A percentile compares a stretch with the other conserved stretches of the same genome.
phyloP scores from a whole-genome alignment of 2,797 vertebrate genomes.

The Phalloptychus januarius region DNA sequence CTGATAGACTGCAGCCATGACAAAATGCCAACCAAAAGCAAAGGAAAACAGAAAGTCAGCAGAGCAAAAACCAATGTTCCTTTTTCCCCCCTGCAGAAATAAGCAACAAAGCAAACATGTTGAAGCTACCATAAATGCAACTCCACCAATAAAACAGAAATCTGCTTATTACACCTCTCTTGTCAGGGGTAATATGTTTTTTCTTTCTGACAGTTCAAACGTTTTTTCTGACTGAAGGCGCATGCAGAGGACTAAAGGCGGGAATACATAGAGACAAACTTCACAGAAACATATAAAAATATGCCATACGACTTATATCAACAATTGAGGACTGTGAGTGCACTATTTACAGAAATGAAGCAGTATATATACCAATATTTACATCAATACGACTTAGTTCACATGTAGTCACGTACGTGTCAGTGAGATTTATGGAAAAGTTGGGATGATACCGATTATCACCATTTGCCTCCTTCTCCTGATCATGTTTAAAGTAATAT shows the following conservation, averaged over 20 bases:
- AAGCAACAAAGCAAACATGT: slow-evolving; percentile 33
- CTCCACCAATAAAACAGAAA: slow-evolving; percentile 24
- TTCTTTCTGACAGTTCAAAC: slow-evolving; percentile 71
- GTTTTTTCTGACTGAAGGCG: slow-evolving; percentile 73
- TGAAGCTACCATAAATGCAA: slow-evolving; percentile 17
- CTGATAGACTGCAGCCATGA: slow-evolving; percentile 64
- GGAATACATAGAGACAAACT: slow-evolving; percentile 70
- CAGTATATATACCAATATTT: slow-evolving; percentile 84
- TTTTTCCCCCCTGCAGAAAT: slow-evolving; percentile 21
- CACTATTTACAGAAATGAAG: slow-evolving; percentile 87
- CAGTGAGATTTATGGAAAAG: slow-evolving; percentile 50
- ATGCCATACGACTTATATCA: slow-evolving; percentile 87
- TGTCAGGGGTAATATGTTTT: slow-evolving; percentile 25
- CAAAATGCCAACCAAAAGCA: slow-evolving; percentile 45
- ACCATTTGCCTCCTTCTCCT: slow-evolving; percentile 21
- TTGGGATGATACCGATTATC: slow-evolving; percentile 23
- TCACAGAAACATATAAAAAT: slow-evolving; percentile 89
- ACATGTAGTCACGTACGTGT: slow-evolving; percentile 71
- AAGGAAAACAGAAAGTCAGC: slow-evolving; percentile 20
- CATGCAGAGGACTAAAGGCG: slow-evolving; percentile 50
- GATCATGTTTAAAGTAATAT: background rate
- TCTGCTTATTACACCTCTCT: slow-evolving; percentile 14
- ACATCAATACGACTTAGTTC: slow-evolving; percentile 79
- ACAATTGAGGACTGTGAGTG: slow-evolving; percentile 82
- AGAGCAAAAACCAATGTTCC: slow-evolving; percentile 4